Evolutionary conservation across 2,797 vertebrate species (phyloP), one percentile per base, ranked within the genome.

Genomic region (Neolamprologus multifasciatus): DNA sequence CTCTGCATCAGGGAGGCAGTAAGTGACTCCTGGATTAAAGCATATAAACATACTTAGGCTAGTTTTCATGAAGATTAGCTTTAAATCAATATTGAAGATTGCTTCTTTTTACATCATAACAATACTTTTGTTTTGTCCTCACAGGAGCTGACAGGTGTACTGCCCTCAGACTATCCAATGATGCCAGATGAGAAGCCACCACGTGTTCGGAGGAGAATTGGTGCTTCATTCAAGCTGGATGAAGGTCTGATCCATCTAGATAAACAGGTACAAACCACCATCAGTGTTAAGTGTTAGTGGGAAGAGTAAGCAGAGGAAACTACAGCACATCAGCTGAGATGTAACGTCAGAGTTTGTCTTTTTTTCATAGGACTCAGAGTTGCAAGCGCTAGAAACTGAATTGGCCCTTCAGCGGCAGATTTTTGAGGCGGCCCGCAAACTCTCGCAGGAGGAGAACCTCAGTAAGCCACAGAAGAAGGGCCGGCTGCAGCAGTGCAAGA

Each of bases 1-100:
- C 97, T 99, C 45, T 99, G 98, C 94, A 95, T 99, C 90, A 94
- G 97, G 6, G 98, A 99, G 90, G 98, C 98, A 55, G 98, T 99
- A 90, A 97, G 98, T 96, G 8, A 50, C 43, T 55, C 8, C 1
- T 2, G 26, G 7, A 78, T 33, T 26, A 23, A 19, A 74, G 14
- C 3, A 10, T 43, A 26, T 17, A 26, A 71, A 43, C 31, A 38
- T 13, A n/a, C 1, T 0, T 9, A n/a, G 33, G 19, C 33, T 67
- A 78, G 29, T 29, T 33, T 19, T 19, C 1, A 45, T 16, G 3
- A 36, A 71, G 40, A 67, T 36, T 13, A 40, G 14, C 13, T 51
- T 4, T 48, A 38, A 40, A 67, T 79, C 1, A 64, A 1, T 21
- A 11, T 5, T 29, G 57, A 23, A n/a, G 40, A 45, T 23, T 76